Conservation (phyloP, 2,797 vertebrate genomes). For the Spheniscus humboldti region DNA sequence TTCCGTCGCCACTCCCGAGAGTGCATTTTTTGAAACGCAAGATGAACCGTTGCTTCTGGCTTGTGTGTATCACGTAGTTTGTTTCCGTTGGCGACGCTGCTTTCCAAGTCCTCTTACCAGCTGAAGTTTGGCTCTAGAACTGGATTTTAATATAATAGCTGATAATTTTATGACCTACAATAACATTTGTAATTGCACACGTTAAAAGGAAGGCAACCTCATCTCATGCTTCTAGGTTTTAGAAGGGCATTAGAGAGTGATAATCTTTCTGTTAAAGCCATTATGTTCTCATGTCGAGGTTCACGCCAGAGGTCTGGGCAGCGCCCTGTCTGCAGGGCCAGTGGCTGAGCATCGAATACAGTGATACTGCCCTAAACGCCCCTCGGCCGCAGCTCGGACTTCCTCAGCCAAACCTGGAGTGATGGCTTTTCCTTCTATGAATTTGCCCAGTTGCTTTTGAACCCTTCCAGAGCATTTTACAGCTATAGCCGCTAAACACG, state of each 20-base stretch:
- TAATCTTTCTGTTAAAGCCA: background rate
- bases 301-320: background rate
- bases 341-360: background rate
- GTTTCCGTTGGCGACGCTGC: fast-evolving
- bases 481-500: fast-evolving
- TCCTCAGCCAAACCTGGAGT: background rate
- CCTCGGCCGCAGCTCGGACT: fast-evolving
- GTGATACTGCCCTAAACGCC: fast-evolving
- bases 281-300: background rate
- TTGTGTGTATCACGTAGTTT: background rate
- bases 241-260: background rate
- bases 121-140: background rate
- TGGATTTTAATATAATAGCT: background rate
- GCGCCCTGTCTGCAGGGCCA: background rate
- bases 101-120: background rate
- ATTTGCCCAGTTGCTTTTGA: background rate
- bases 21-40: background rate
- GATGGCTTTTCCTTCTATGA: background rate
- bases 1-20: background rate
- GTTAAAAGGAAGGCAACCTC: background rate
- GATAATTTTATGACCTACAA: background rate
- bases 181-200: background rate
- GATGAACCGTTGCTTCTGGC: background rate
- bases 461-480: background rate
- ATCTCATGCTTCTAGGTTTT: background rate